Evolutionary conservation across 2,888 invertebrate genomes (phyloP).

Genomic region (Drosophila cyrtoloma): DNA sequence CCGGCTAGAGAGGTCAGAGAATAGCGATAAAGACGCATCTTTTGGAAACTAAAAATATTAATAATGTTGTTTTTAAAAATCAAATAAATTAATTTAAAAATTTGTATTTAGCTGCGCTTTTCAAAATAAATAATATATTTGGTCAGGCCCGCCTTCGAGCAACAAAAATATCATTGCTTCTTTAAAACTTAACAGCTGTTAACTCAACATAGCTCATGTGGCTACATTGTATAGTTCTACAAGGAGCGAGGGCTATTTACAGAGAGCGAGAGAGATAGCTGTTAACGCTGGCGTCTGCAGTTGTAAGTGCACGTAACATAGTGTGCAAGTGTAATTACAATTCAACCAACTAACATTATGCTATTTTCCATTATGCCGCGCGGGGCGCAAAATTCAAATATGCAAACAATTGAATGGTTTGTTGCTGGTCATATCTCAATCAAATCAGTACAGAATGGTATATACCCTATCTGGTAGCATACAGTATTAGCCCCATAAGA

Average conservation of each 20-base stretch:
- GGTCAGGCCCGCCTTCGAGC: too few species aligned
- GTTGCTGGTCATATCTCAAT: background rate
- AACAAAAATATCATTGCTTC: too few species aligned
- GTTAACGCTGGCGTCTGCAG: background rate
- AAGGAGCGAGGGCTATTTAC: background rate
- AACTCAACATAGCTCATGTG: background rate
- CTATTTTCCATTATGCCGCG: background rate
- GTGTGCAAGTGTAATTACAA: background rate
- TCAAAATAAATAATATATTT: too few species aligned
- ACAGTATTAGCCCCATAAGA: background rate
- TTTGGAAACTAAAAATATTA: background rate
- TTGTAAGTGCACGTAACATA: background rate
- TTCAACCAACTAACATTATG: background rate
- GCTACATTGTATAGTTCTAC: background rate
- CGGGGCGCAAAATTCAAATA: background rate
- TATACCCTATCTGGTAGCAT: background rate
- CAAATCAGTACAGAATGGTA: background rate
- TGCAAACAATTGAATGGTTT: background rate
- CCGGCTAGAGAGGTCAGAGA: slow-evolving; percentile 20
- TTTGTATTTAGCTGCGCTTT: background rate
- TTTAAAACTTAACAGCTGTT: background rate
- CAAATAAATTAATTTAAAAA: background rate
- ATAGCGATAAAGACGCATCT: background rate
- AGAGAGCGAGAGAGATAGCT: background rate
- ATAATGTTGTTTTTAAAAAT: background rate